Evolutionary conservation across 2,113 vertebrate species (phyloP), one percentile per base, ranked within the genome.

Genomic region (Cheilinus undulatus): DNA sequence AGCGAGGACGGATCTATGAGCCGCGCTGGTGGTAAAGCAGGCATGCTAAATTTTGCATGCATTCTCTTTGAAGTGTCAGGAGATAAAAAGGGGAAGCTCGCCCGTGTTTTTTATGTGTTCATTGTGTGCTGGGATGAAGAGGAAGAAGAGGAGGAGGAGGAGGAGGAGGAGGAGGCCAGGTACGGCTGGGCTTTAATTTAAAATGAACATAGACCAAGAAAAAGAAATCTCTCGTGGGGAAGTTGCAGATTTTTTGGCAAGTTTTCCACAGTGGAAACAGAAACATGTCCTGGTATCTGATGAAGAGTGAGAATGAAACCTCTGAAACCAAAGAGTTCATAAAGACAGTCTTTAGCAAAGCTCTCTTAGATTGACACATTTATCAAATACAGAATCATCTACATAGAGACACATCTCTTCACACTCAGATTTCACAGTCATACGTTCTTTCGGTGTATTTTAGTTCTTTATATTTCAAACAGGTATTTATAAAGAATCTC

Each of bases 1-100:
- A 1, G 69, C 26, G 30, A 50, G 34, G 70, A 77, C 58, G 20
- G 63, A 38, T 70, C 67, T n/a, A 3, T 3, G 67, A 69, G 80
- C 60, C 14, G 34, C 65, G 10, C 78, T 58, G 77, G 70, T 56
- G 83, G 74, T 83, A 82, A 88, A 82, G 71, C 15, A 73, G 80
- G 59, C 62, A 20, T 51, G 62, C 69, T 86, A 40, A 84, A 87
- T 89, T 72, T 88, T 87, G 71, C 81, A 88, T 88, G 89, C 60
- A 69, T 87, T 86, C 74, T 52, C 86, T 91, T 92, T 91, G 87
- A 92, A 88, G 90, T 84, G 75, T 76, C 85, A 77, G 62, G 53
- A 80, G 86, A 91, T 88, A 73, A 90, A 89, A 89, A 69, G 69
- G 19, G 13, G 43, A 68, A 69, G 75, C 84, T 64, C 12, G 3